Base-by-base conservation (phyloP, 1,140 invertebrate species). In the Sycobia sp. region DNA sequence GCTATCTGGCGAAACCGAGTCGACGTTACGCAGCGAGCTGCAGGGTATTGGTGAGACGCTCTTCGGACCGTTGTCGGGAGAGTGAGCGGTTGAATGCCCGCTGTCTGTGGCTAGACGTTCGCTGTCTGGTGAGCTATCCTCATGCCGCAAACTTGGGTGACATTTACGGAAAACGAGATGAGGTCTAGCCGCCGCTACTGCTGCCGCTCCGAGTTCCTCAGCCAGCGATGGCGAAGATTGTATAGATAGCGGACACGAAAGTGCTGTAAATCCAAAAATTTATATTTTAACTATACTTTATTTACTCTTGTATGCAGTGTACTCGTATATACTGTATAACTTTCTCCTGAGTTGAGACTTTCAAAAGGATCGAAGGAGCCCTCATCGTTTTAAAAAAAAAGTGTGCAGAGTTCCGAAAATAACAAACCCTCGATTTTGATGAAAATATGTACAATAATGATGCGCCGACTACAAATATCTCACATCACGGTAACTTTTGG, bases 21-120 rank as follows among this genome's bases (percentile, higher is more conserved):
- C 76, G 16, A 76, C 74, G 62, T 81, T 78, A 47, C 77, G 79
- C 7, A 80, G 41, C 3, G 67, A 78, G 49, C 73, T 78, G 66
- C 78, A 79, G 8, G 76, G 75, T 57, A 82, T 76, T 2, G 92
- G 92, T 9, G 92, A 94, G 74, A 91, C 87, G 66, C 91, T 92
- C 81, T 94, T 94, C 16, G 88, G 87, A 2, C 88, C 88, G 29
- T 87, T 88, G 71, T 95, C 93, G 0, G 93, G 93, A 0, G 92
- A 94, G 77, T 95, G 92, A 23, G 91, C 91, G 1, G 92, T 94
- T 50, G 92, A 94, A 78, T 95, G 90, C 8, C 93, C 93, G 66
- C 92, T 95, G 71, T 95, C 93, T 68, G 90, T 89, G 59, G 91
- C 87, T 68, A 92, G 83, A 49, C 89, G 84, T 69, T 94, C 91